Evolutionary conservation across 2,888 invertebrate genomes (phyloP).

Genomic region (Meteorus colon): DNA sequence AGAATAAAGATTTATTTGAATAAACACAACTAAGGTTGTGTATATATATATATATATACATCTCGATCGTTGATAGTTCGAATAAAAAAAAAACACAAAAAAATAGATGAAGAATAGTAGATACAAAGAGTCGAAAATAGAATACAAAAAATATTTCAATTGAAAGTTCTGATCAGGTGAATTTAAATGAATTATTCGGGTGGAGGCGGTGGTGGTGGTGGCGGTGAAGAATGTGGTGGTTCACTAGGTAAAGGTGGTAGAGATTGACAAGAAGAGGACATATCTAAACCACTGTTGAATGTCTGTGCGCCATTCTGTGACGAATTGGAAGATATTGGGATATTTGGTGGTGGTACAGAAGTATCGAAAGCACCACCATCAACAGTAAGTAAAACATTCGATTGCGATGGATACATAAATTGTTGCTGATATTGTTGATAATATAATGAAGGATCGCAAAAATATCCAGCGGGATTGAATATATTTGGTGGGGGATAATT

Average conservation of each 20-base stretch:
- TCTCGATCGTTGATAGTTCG: too few relatives aligned
- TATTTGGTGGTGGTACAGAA: slow-evolving; percentile 67
- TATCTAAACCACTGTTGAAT: not conserved
- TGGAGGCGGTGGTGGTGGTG: slow-evolving; percentile 76
- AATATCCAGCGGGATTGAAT: slow-evolving; percentile 55
- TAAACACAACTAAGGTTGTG: not conserved
- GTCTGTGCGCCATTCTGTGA: slow-evolving; percentile 1
- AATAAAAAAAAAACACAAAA: not conserved
- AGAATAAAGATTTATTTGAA: not conserved
- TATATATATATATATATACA: not conserved
- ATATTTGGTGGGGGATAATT: slow-evolving; percentile 59
- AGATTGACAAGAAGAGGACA: slow-evolving; percentile 46
- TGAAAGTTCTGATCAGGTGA: not conserved
- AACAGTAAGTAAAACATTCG: slow-evolving; percentile 64
- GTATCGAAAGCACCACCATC: slow-evolving; percentile 69
- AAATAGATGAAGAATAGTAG: not conserved
- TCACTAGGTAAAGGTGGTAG: slow-evolving; percentile 77
- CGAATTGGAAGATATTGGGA: slow-evolving; percentile 44
- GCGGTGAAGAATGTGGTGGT: slow-evolving; percentile 79
- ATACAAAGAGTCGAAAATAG: not conserved
- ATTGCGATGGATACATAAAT: slow-evolving; percentile 61
- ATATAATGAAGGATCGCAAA: slow-evolving; percentile 64
- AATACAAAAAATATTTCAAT: not conserved
- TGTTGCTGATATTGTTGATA: slow-evolving; percentile 64
- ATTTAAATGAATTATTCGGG: slow-evolving; percentile 56